Evolutionary conservation across 2,113 vertebrate genomes (phyloP).

Genomic region (Regulus satrapa): DNA sequence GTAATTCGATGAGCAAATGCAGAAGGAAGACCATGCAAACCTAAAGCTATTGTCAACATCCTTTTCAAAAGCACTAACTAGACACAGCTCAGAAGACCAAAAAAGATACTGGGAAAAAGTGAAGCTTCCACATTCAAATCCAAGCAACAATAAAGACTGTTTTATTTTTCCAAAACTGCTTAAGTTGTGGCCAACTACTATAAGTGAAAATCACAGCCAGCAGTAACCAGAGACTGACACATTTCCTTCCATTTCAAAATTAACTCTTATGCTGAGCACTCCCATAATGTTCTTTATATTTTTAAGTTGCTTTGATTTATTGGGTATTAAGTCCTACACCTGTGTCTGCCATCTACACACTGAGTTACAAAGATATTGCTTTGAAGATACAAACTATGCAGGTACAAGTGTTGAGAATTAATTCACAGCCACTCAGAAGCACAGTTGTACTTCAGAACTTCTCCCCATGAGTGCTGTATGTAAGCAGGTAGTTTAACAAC

Average conservation of each 20-base stretch:
- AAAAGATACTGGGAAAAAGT: not conserved
- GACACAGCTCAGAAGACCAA: not conserved
- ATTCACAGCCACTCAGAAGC: not conserved
- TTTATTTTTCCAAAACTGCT: not conserved
- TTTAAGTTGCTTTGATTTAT: not conserved
- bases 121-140: not conserved
- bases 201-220: not conserved
- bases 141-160: not conserved
- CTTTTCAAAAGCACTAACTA: not conserved
- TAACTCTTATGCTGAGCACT: not conserved
- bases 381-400: not conserved
- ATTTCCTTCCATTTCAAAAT: not conserved
- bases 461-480: not conserved
- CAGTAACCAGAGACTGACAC: not conserved
- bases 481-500: not conserved
- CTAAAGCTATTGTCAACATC: not conserved
- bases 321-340: not conserved
- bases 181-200: not conserved
- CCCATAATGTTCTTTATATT: not conserved
- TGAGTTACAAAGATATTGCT: not conserved
- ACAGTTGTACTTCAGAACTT: not conserved
- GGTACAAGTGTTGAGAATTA: not conserved
- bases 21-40: not conserved
- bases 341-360: not conserved
- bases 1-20: not conserved